Base-by-base conservation (phyloP, 2,113 vertebrate species). In the Pelecanoides urinatrix region DNA sequence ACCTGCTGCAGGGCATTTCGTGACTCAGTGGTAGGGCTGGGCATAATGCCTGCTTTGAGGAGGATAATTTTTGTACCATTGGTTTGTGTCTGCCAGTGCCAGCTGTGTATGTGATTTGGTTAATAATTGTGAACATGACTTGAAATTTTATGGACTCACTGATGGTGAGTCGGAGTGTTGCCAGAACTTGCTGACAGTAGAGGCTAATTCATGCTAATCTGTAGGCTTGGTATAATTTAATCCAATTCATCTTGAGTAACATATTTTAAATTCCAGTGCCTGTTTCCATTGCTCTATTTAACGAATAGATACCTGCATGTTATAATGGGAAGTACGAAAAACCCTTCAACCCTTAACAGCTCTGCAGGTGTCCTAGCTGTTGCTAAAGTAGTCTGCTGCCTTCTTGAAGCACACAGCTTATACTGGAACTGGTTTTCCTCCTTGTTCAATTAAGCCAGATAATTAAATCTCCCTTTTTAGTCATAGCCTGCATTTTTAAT, bases 401-500 rank as follows among this genome's bases (percentile, higher is more conserved):
- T 82, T 92, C 65, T 83, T 42, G 17, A 86, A 90, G 63, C 36
- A 73, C 49, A 30, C 20, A n/a, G 59, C 25, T 92, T 84, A 38
- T 59, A 49, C 23, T 96, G 53, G 72, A 94, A 47, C 77, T 95
- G 83, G 19, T 90, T 93, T 97, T 96, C 49, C 67, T 95, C 49
- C 58, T 91, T 89, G 82, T 77, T 53, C 63, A 94, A 67, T 95
- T 94, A 96, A 96, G 53, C 23, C 36, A n/a, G 77, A 83, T 96
- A 94, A 91, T 96, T 87, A 88, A 95, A 91, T 92, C 77, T 94
- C 67, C 77, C 21, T 72, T 79, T 50, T 91, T 91, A 92, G 81
- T 94, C 90, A 85, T 95, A 95, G 86, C 56, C 63, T 94, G 36
- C 74, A 14, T 94, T 97, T 95, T 96, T 67, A 90, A 73, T 91